A percentile compares a stretch with the other conserved stretches of the same genome.
Evolutionary conservation across 2,888 invertebrate species (phyloP).

Genomic region (Caenorhabditis zanzibari): DNA sequence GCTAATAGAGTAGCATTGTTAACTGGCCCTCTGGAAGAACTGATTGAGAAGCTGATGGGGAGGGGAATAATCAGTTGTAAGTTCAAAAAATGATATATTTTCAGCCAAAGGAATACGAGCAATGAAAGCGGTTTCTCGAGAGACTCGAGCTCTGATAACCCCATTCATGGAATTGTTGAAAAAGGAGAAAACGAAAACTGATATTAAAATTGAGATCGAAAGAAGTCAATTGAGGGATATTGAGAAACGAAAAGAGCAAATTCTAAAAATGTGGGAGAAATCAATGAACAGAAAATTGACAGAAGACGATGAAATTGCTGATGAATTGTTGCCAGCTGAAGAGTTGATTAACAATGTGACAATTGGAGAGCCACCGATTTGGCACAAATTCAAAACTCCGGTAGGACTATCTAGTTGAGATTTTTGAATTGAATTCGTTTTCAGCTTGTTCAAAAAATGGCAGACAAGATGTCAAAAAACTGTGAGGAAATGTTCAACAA

Average conservation of each 20-base stretch:
- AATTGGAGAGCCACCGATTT: conserved; percentile 56
- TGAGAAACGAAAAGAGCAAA: conserved; percentile 46
- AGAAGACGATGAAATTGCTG: conserved; percentile 49
- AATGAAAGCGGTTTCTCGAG: conserved; percentile 59
- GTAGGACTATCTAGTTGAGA: background rate
- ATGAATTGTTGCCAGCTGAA: conserved; percentile 38
- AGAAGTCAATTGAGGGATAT: conserved; percentile 54
- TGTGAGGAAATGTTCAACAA: conserved; percentile 78
- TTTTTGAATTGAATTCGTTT: background rate
- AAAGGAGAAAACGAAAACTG: conserved; percentile 50
- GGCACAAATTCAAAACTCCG: conserved; percentile 67
- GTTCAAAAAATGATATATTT: background rate
- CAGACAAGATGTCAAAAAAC: conserved; percentile 70
- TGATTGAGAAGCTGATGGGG: conserved; percentile 78
- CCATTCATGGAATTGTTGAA: conserved; percentile 66
- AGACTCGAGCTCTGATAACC: conserved; percentile 64
- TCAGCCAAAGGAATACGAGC: conserved; percentile 66
- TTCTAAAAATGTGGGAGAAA: conserved; percentile 61
- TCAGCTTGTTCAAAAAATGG: conserved; percentile 69
- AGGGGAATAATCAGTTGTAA: background rate
- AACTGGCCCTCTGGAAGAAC: conserved; percentile 77
- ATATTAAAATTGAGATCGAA: conserved; percentile 47
- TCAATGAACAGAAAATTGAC: conserved; percentile 55
- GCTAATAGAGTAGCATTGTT: conserved; percentile 75
- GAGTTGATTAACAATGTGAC: conserved; percentile 45